These are phyloP conservation scores for Chlamydotis undulata DNA, from an alignment of 2,113 vertebrate species.

Conservation along the genomic window DNA sequence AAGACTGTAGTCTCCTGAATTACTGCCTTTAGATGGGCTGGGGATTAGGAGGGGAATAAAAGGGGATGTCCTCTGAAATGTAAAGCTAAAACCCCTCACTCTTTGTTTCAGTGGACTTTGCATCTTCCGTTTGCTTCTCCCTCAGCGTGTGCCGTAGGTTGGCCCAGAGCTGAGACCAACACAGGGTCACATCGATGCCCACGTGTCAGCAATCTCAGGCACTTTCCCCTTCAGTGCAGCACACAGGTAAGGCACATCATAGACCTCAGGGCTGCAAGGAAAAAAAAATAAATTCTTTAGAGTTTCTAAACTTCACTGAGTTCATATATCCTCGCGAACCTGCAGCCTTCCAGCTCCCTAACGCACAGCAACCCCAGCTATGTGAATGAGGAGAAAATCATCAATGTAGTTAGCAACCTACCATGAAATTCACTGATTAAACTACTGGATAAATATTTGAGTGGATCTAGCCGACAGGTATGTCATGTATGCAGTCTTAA, in stretches of 20 bases:
- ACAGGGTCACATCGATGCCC: neutral
- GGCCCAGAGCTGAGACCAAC: neutral
- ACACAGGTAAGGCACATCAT: neutral
- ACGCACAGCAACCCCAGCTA: neutral
- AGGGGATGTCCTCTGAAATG: neutral
- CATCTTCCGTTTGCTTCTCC: neutral
- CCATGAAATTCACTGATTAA: conserved; percentile 35
- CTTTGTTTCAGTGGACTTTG: neutral
- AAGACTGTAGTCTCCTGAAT: neutral
- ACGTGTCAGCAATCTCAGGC: neutral
- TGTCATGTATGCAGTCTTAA: conserved; percentile 41
- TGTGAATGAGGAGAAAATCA: conserved; percentile 17
- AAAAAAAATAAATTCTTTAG: neutral
- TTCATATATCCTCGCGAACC: neutral
- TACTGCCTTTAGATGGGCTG: neutral
- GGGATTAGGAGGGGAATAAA: neutral
- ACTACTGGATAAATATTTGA: conserved; percentile 53
- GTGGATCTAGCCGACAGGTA: conserved; percentile 43
- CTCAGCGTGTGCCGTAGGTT: accelerated
- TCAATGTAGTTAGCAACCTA: neutral
- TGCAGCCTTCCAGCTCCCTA: neutral
- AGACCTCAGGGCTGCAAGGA: neutral
- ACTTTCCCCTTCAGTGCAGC: neutral
- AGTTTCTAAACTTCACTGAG: neutral
- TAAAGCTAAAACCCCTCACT: neutral